Evolutionary conservation across 2,113 vertebrate species (phyloP), one percentile per base, ranked within the genome.

Genomic region (Dipodomys stephensi): DNA sequence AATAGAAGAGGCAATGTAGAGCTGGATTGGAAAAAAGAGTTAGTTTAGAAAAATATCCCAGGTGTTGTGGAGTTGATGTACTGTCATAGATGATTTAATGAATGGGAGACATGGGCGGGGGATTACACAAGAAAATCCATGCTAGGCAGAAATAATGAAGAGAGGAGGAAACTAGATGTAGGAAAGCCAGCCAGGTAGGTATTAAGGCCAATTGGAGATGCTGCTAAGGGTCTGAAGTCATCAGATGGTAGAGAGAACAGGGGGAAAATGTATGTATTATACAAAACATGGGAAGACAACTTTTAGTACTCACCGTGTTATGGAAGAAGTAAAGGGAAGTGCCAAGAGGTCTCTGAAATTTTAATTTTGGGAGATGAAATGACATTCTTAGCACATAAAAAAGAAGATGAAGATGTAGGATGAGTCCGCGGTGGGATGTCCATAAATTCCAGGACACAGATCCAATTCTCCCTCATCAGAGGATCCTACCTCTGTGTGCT

Each of bases 1-100:
- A 74, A 72, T 3, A 81, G n/a, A 68, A 71, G 77, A 68, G 16
- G 15, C n/a, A 81, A 85, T 12, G 77, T 81, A 67, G 25, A 88
- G 62, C 28, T 73, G 23, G 39, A 53, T 11, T 62, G 12, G 12
- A 57, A n/a, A 74, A 13, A 84, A 39, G 25, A 78, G 16, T 20
- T 76, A 44, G 27, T 65, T 91, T 35, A 57, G 69, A n/a, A 85
- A 80, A 32, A 44, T 44, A 76, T 69, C 71, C 60, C 32, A 60
- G 39, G 13, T 67, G 46, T 57, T 83, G 32, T 25, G 12, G 23
- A 65, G 18, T 49, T 80, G 35, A 65, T 87, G 27, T n/a, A 15
- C 3, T 44, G 28, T 32, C 35, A 76, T 83, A 46, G 46, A 22
- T 76, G 32, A 68, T 60, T 39, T 76, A 18, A 32, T 35, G 11